Evolutionary conservation across 2,113 vertebrate genomes (phyloP).

Genomic region (Ahaetulla prasina): DNA sequence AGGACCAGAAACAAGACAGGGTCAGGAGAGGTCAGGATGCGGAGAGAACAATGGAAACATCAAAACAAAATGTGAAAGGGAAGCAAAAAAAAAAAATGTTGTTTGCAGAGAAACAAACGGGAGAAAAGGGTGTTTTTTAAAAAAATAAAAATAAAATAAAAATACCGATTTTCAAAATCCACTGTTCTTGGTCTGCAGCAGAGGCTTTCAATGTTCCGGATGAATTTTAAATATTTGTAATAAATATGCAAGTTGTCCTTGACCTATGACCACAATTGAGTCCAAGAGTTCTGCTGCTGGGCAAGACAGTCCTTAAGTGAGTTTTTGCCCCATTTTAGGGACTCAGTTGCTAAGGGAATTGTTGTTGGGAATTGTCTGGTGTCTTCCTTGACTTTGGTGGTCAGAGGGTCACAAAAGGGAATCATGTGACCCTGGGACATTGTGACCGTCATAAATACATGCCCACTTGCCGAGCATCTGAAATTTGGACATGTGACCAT

Average conservation of each 20-base stretch:
- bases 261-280: not conserved
- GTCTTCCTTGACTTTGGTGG: too few relatives aligned
- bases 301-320: not conserved
- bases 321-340: not conserved
- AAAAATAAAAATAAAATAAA: too few relatives aligned
- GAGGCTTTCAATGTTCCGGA: not conserved
- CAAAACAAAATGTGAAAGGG: not conserved
- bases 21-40: not conserved
- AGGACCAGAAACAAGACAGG: not conserved
- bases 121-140: not conserved
- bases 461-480: too few relatives aligned
- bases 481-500: too few relatives aligned
- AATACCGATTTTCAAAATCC: too few relatives aligned
- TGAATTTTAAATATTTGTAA: not conserved
- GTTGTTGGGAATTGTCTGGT: not conserved
- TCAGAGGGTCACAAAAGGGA: too few relatives aligned
- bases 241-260: not conserved
- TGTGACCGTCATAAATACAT: too few relatives aligned
- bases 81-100: not conserved
- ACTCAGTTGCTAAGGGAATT: not conserved
- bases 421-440: too few relatives aligned
- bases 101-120: not conserved
- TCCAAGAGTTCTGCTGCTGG: not conserved
- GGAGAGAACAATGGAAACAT: not conserved
- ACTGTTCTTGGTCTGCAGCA: not conserved